Evolutionary conservation across 2,113 vertebrate species (phyloP).

Genomic region (Equus quagga): DNA sequence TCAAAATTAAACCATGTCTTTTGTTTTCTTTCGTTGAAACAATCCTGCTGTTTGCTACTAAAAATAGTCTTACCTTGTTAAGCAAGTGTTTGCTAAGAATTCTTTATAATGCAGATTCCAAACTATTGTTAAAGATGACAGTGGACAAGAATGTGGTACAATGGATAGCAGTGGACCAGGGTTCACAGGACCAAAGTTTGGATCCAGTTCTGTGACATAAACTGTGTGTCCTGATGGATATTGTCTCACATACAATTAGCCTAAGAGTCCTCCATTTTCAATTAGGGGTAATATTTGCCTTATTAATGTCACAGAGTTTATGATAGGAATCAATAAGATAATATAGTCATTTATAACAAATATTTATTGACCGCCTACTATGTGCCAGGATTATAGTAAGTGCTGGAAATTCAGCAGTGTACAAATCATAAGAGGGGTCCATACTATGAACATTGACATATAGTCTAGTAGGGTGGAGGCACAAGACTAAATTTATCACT

Average conservation of each 20-base stretch:
- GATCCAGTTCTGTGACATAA: not conserved
- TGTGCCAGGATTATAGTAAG: not conserved
- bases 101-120: not conserved
- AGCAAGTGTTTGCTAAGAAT: not conserved
- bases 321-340: not conserved
- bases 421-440: not conserved
- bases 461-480: too few relatives aligned
- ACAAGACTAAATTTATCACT: not conserved
- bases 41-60: not conserved
- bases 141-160: too few relatives aligned
- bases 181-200: not conserved
- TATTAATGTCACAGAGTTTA: not conserved
- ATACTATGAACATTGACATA: rapidly evolving
- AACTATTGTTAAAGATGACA: not conserved
- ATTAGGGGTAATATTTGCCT: not conserved
- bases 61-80: not conserved
- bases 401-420: not conserved
- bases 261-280: not conserved
- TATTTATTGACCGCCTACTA: not conserved
- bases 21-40: not conserved
- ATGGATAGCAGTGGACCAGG: not conserved
- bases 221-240: not conserved
- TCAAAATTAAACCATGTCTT: not conserved
- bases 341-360: not conserved
- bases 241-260: not conserved